Evolutionary conservation across 1,140 invertebrate genomes (phyloP), one percentile per base, ranked within the genome.

Genomic region (Plectrocnemia conspersa): DNA sequence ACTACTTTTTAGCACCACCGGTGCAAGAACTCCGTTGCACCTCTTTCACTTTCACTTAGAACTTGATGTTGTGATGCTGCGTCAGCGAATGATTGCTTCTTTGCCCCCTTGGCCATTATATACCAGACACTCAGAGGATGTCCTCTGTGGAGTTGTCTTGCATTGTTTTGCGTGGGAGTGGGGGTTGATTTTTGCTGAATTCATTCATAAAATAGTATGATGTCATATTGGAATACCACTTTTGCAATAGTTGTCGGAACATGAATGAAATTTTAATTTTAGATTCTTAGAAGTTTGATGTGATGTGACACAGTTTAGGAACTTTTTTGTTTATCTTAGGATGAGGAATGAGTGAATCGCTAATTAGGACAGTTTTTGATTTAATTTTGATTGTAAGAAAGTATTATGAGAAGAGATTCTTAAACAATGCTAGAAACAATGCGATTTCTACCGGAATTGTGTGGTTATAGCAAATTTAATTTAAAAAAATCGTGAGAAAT

Each of bases 181-280:
- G 55, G 55, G 44, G 21, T 57, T 48, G 23, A 24, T 11, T 40
- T 9, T 22, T 35, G 35, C 18, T 42, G 18, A 19, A 16, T 60
- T 53, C 58, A 60, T 60, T 60, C 58, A 60, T 53, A 35, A 49
- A 44, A 3, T 23, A 5, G 38, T 5, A 38, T 60, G 48, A 56
- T 47, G 49, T 60, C 58, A 60, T 24, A n/a, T 25, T 45, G 13
- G 40, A 11, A 16, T 10, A 11, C 9, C 11, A 11, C 24, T 58
- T 58, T 53, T 42, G 56, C 56, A 58, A 58, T 47, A 29, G 45
- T 21, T 23, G 22, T 27, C 41, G 1, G n/a, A 44, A 45, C 33
- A 25, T 59, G 52, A 59, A 59, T 59, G 58, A 59, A 52, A 9
- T 55, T 23, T 16, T 9, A 32, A 10, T 38, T 24, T 49, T n/a